A percentile compares a stretch with the other conserved stretches of the same genome.
Conservation (phyloP, 2,888 invertebrate genomes). For the Camptogramma bilineatum region DNA sequence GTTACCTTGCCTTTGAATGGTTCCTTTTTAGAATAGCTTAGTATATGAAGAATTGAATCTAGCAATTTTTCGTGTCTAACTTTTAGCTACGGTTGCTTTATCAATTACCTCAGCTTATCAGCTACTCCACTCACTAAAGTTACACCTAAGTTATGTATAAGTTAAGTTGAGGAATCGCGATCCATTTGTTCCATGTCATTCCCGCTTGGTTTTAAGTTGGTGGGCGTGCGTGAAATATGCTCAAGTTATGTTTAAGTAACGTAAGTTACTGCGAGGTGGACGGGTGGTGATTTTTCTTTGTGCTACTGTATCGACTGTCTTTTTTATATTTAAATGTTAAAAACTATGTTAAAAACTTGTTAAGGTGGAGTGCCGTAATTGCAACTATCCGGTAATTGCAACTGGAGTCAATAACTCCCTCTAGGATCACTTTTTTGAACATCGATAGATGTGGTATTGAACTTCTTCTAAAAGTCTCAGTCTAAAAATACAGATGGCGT, state of each 20-base stretch:
- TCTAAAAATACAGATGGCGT: too few species aligned
- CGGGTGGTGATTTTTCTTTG: slow-evolving; percentile 45
- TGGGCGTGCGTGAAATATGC: slow-evolving; percentile 58
- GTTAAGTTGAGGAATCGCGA: slow-evolving; percentile 54
- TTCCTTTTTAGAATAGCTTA: too few species aligned
- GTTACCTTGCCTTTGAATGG: too few species aligned
- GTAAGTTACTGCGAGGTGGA: slow-evolving; percentile 40
- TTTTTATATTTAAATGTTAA: slow-evolving; percentile 33
- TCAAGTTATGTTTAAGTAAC: slow-evolving; percentile 45
- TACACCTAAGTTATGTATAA: slow-evolving; percentile 44
- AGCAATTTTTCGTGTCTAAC: background rate
- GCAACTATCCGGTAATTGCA: too few species aligned
- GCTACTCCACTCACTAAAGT: slow-evolving; percentile 27
- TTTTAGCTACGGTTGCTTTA: slow-evolving; percentile 1
- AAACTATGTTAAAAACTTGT: too few species aligned
- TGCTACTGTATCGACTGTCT: slow-evolving; percentile 42
- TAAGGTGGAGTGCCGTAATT: too few species aligned
- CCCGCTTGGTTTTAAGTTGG: slow-evolving; percentile 49
- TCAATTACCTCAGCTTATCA: slow-evolving; percentile 26
- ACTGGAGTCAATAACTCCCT: too few species aligned
- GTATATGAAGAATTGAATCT: too few species aligned
- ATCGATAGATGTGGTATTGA: too few species aligned
- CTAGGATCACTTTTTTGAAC: too few species aligned
- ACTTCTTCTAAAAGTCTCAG: too few species aligned
- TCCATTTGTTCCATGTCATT: slow-evolving; percentile 53